Evolutionary conservation across 1,140 invertebrate species (phyloP).

Genomic region (Drosophila funebris): DNA sequence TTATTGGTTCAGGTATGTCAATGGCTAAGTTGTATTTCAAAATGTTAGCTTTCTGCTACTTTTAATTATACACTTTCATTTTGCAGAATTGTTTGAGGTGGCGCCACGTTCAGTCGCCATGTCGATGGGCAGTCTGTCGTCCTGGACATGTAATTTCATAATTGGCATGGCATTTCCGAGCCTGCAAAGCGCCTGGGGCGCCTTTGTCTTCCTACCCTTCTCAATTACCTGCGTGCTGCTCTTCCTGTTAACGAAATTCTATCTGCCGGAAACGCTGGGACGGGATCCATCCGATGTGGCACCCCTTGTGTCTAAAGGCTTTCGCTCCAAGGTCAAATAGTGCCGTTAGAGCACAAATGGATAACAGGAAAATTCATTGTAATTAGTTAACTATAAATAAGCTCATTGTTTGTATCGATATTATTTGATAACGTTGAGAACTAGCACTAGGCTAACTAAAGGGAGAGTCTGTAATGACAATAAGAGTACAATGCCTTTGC

Average conservation of each 20-base stretch:
- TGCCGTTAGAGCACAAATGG: neutral
- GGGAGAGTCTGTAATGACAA: conserved; percentile 54
- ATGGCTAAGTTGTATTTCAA: conserved; percentile 28
- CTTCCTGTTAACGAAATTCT: conserved; percentile 87
- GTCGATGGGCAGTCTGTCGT: conserved; percentile 93
- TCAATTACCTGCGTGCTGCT: conserved; percentile 86
- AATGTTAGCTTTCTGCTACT: neutral
- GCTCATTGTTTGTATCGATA: neutral
- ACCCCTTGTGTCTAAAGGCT: conserved; percentile 84
- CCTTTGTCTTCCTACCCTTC: conserved; percentile 90
- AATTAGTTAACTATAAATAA: conserved; percentile 8
- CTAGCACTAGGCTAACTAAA: too few relatives aligned
- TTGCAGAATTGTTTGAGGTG: conserved; percentile 93
- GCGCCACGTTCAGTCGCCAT: conserved; percentile 93
- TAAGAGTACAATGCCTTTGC: conserved; percentile 40
- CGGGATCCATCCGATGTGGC: conserved; percentile 87
- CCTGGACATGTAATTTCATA: conserved; percentile 96
- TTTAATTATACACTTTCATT: conserved; percentile 44
- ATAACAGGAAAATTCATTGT: neutral
- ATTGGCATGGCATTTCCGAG: conserved; percentile 92
- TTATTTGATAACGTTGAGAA: neutral
- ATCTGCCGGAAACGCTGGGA: conserved; percentile 90
- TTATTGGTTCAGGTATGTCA: conserved; percentile 91
- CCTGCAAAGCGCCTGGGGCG: conserved; percentile 87
- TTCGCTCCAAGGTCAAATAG: conserved; percentile 81